Evolutionary conservation across 2,113 vertebrate genomes (phyloP).

Genomic region (Spermophilus dauricus): DNA sequence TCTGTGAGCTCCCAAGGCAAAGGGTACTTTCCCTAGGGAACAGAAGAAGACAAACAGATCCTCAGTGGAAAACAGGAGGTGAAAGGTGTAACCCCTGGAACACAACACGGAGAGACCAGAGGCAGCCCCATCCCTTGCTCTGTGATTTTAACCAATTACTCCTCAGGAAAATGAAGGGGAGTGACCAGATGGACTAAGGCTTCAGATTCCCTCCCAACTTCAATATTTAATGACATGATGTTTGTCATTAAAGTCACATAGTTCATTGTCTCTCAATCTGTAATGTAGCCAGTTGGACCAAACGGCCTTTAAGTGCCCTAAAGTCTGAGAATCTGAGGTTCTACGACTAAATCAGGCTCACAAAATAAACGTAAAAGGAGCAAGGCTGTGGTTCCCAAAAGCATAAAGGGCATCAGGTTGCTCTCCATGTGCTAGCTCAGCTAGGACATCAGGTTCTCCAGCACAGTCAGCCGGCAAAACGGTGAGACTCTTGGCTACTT

Average conservation of each 20-base stretch:
- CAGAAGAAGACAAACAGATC: background rate
- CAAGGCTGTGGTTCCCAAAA: background rate
- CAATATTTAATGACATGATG: background rate
- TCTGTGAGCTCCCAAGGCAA: background rate
- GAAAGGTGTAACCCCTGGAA: background rate
- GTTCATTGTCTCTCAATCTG: background rate
- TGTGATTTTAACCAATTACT: background rate
- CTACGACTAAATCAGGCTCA: background rate
- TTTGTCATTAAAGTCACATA: background rate
- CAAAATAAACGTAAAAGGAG: background rate
- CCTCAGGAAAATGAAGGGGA: background rate
- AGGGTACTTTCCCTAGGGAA: background rate
- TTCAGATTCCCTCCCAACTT: background rate
- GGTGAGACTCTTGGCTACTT: background rate
- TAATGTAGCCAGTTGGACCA: background rate
- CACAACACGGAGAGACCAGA: background rate
- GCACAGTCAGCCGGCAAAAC: background rate
- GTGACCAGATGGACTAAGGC: background rate
- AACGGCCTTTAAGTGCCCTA: background rate
- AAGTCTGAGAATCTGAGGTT: background rate
- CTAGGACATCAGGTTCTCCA: background rate
- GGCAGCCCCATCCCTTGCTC: background rate
- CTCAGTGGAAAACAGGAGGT: background rate
- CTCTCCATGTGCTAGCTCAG: background rate
- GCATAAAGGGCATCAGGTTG: background rate